Conservation (phyloP, 2,888 invertebrate species). For the Muscina levida region DNA sequence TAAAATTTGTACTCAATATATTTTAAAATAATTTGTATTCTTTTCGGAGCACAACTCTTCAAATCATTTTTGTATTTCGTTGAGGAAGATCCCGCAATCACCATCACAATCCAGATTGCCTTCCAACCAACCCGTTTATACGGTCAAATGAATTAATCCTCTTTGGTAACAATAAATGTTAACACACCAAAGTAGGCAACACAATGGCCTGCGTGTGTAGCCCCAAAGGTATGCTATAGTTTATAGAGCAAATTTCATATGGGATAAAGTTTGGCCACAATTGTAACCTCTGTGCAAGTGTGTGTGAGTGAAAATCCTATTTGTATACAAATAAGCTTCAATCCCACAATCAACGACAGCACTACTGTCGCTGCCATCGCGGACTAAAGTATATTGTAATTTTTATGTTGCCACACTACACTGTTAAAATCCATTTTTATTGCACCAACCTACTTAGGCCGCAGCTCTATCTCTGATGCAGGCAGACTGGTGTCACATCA, state of each 20-base stretch:
- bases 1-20: too few relatives aligned
- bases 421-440: slow-evolving; percentile 60
- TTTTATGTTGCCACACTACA: slow-evolving; percentile 48
- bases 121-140: too few relatives aligned
- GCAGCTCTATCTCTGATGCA: too few relatives aligned
- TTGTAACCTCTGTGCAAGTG: not conserved
- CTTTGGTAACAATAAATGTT: not conserved
- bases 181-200: slow-evolving; percentile 42
- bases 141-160: too few relatives aligned
- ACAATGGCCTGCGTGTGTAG: not conserved
- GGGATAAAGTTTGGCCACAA: not conserved
- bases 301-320: not conserved
- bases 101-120: too few relatives aligned
- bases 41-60: too few relatives aligned
- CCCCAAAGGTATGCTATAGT: slow-evolving; percentile 1
- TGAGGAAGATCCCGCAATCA: too few relatives aligned
- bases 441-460: too few relatives aligned
- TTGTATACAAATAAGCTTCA: not conserved
- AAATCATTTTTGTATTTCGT: too few relatives aligned
- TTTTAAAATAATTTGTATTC: too few relatives aligned
- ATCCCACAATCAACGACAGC: not conserved
- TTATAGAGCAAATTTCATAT: not conserved
- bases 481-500: not conserved
- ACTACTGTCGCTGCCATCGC: too few relatives aligned
- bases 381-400: slow-evolving; percentile 14